Conservation (phyloP, 1,140 invertebrate genomes). For the Drosophila lacertosa region DNA sequence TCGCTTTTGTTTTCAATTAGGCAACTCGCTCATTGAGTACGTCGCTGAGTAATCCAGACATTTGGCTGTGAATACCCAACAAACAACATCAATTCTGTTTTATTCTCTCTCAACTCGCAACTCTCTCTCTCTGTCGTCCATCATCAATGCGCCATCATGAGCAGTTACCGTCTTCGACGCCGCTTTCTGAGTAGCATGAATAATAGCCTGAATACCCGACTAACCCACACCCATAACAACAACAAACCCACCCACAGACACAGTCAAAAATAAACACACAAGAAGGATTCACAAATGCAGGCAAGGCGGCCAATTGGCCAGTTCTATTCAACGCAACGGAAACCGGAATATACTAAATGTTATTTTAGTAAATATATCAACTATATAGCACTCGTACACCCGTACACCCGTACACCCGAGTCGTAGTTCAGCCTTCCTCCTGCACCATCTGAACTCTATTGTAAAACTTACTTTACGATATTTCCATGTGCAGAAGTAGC, state of each 20-base stretch:
- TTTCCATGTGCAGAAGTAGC: conserved; percentile 51
- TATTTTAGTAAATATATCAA: neutral
- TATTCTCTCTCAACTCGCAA: conserved; percentile 37
- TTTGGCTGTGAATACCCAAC: conserved; percentile 52
- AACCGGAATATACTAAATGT: neutral
- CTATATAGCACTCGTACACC: conserved; percentile 3
- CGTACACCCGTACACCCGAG: conserved; percentile 22
- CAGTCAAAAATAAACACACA: conserved; percentile 52
- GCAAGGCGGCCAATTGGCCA: conserved; percentile 50
- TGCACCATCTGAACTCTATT: conserved; percentile 17
- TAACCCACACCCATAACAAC: conserved; percentile 42
- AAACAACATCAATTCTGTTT: conserved; percentile 40
- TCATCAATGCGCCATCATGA: conserved; percentile 21
- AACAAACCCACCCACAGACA: conserved; percentile 48
- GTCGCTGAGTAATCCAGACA: conserved; percentile 52
- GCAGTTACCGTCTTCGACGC: conserved; percentile 69
- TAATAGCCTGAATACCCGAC: conserved; percentile 26
- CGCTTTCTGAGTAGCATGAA: no score
- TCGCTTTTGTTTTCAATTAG: neutral
- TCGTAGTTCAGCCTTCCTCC: neutral
- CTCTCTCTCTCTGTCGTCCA: conserved; percentile 33
- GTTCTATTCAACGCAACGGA: conserved; percentile 17
- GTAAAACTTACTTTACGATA: conserved; percentile 20
- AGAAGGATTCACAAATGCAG: conserved; percentile 27
- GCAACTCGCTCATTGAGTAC: conserved; percentile 13